These are phyloP conservation scores for Gracilinanus agilis DNA, from an alignment of 2,113 vertebrate genomes.

Conservation along the genomic window DNA sequence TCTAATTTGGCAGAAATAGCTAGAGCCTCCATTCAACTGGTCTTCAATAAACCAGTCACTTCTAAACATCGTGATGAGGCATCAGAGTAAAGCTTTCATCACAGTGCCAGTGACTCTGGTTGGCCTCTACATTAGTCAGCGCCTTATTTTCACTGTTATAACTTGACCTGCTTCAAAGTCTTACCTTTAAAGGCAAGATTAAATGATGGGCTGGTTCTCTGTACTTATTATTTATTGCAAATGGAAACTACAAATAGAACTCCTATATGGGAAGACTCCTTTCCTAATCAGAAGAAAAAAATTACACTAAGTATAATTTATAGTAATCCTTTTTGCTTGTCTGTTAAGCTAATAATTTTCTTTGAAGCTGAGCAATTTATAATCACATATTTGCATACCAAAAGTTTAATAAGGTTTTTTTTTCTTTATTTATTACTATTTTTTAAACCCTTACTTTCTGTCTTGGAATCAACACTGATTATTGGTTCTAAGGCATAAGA, in stretches of 20 bases:
- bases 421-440: neutral
- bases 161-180: neutral
- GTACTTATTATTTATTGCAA: neutral
- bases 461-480: too few species aligned
- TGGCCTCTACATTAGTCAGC: neutral
- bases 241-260: neutral
- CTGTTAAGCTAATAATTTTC: neutral
- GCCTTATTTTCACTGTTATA: neutral
- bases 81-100: neutral
- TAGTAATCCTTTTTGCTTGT: neutral
- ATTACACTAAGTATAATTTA: neutral
- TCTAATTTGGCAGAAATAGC: neutral
- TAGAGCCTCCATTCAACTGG: neutral
- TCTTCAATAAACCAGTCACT: neutral
- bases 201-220: neutral
- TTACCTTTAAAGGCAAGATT: neutral
- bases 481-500: too few species aligned
- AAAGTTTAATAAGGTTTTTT: neutral
- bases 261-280: neutral
- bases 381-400: neutral
- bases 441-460: too few species aligned
- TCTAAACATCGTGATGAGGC: neutral
- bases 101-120: neutral
- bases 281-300: neutral
- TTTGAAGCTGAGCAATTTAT: neutral